Conservation (phyloP, 2,113 vertebrate species). For the Pterocles gutturalis region DNA sequence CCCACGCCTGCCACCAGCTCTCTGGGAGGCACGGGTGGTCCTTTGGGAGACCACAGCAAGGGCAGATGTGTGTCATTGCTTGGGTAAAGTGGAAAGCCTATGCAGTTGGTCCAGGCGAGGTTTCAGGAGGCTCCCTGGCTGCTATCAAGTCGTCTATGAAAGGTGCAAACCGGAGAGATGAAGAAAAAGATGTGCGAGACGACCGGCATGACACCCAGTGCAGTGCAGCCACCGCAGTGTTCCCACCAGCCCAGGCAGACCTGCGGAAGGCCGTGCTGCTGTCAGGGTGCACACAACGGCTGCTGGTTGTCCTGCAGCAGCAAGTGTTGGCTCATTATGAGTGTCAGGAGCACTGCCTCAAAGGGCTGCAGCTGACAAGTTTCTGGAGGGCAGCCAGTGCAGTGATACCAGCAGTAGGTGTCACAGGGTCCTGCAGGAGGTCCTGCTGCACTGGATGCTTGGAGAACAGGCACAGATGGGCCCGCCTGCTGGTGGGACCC, state of each 20-base stretch:
- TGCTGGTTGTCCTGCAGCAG: not conserved
- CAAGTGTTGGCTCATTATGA: fast-evolving
- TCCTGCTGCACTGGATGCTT: not conserved
- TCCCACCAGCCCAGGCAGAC: not conserved
- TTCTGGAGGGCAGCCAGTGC: not conserved
- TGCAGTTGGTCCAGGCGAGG: not conserved
- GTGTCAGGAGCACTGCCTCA: not conserved
- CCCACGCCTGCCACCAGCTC: not conserved
- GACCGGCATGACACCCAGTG: fast-evolving
- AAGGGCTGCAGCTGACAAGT: not conserved
- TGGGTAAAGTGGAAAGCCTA: not conserved
- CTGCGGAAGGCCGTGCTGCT: fast-evolving
- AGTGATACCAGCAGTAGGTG: not conserved
- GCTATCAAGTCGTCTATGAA: not conserved
- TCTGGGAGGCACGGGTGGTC: not conserved
- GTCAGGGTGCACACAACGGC: not conserved
- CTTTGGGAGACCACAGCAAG: not conserved
- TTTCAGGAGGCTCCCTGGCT: not conserved
- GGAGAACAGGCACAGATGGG: not conserved
- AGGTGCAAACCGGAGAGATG: not conserved
- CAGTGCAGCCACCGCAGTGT: fast-evolving
- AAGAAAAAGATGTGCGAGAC: not conserved
- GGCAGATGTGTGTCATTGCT: not conserved
- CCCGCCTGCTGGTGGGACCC: not conserved
- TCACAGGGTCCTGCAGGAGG: not conserved